Evolutionary conservation across 1,140 invertebrate species (phyloP), one percentile per base, ranked within the genome.

Genomic region (Caerostris darwini): DNA sequence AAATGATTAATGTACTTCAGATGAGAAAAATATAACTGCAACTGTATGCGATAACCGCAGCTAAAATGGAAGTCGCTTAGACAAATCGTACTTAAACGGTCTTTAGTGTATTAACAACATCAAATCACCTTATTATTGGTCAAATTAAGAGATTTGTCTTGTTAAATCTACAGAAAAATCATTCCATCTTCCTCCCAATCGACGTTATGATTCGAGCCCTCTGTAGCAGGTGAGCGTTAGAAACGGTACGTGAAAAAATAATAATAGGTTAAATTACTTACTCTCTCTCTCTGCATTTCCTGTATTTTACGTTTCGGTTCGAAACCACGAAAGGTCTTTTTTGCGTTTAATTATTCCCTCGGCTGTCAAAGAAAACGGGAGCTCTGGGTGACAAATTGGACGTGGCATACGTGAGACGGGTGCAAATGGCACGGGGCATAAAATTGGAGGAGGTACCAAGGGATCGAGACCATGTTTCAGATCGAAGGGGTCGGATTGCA

Each of bases 321-420:
- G 71, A 54, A 83, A 57, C 82, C 54, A 57, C 14, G 82, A 56
- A 58, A 64, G 61, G 56, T 12, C n/a, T 7, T 77, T 10, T 77
- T 77, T 77, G 71, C 6, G 71, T 53, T 89, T 89, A 67, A 89
- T 89, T 89, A 89, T 89, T 89, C 71, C 34, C 53, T 77, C 64
- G 34, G 34, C 81, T 92, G 90, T 92, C 90, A 92, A 5, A 54
- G 53, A 5, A 50, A 90, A 85, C 90, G 77, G 90, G 77, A 85
- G 90, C 81, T 59, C 12, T 83, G 67, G 90, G 90, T 92, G 90
- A 92, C 90, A 92, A 92, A 92, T 92, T 92, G 59, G 81, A 85
- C 77, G 59, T 67, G 19, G 50, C 12, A 7, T 85, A 92, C 90
- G 90, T 92, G 90, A 92, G 19, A n/a, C n/a, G 88, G 67, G 64